Evolutionary conservation across 2,888 invertebrate genomes (phyloP).

Genomic region (Drosophila parthenogenetica): DNA sequence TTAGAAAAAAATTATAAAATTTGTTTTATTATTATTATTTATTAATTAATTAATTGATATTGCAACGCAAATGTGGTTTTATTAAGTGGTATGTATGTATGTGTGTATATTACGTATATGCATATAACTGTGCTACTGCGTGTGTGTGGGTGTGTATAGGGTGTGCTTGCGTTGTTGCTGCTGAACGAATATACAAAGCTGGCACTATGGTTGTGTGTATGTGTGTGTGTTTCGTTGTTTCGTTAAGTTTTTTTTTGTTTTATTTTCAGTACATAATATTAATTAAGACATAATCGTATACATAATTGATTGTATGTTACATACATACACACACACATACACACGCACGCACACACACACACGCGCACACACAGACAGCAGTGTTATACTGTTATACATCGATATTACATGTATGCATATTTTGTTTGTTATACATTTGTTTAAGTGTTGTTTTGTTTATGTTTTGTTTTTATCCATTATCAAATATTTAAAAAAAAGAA

Average conservation of each 20-base stretch:
- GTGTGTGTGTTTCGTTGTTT: constrained; percentile 18
- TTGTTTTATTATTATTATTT: constrained; percentile 21
- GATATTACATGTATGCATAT: neutral
- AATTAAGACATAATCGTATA: constrained; percentile 71
- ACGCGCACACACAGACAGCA: constrained; percentile 13
- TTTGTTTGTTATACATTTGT: constrained; percentile 1
- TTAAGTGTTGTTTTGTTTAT: neutral
- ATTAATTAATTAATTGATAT: constrained; percentile 62
- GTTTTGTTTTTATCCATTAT: neutral
- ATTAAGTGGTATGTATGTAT: constrained; percentile 37
- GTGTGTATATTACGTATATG: constrained; percentile 21
- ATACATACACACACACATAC: constrained; percentile 33
- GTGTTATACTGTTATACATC: constrained; percentile 13
- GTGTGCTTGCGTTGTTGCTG: constrained; percentile 13
- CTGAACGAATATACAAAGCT: constrained; percentile 25
- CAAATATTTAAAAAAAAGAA: constrained; percentile 37
- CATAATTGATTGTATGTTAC: constrained; percentile 66
- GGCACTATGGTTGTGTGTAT: constrained; percentile 10
- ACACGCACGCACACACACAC: constrained; percentile 13
- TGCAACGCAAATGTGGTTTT: constrained; percentile 60
- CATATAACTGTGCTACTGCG: constrained; percentile 18
- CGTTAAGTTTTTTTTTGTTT: constrained; percentile 18
- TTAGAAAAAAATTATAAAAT: constrained; percentile 26
- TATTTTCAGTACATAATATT: constrained; percentile 41
- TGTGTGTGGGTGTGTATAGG: constrained; percentile 15